Evolutionary conservation across 2,113 vertebrate genomes (phyloP).

Genomic region (Psittacara wagleri): DNA sequence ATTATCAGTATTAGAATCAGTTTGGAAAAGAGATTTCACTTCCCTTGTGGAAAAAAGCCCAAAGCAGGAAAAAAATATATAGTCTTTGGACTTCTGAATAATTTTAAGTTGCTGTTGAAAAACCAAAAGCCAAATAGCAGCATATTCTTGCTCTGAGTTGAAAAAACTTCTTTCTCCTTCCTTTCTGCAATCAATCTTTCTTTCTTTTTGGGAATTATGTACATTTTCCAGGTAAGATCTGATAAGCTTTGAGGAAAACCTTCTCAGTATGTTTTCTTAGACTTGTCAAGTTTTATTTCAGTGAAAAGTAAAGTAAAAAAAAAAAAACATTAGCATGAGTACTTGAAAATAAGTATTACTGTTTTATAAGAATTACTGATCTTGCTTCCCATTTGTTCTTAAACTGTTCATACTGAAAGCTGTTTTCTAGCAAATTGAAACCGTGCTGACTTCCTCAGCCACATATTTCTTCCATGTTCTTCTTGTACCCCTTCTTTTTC

Average conservation of each 20-base stretch:
- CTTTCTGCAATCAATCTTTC: neutral
- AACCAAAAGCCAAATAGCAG: neutral
- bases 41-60: neutral
- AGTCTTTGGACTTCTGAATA: neutral
- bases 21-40: neutral
- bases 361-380: neutral
- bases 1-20: neutral
- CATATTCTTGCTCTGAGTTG: neutral
- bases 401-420: neutral
- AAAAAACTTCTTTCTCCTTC: neutral
- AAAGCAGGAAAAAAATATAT: neutral
- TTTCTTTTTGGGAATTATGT: neutral
- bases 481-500: neutral
- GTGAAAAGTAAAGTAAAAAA: neutral
- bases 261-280: neutral
- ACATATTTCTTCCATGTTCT: neutral
- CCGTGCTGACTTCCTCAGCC: neutral
- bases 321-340: neutral
- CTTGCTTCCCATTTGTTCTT: neutral
- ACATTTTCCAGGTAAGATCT: neutral
- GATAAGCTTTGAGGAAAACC: neutral
- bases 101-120: neutral
- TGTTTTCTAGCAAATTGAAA: neutral
- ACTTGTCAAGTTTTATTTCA: neutral
- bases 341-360: neutral